A percentile compares a stretch with the other conserved stretches of the same genome.
Evolutionary conservation across 1,140 invertebrate species (phyloP).

Genomic region (Aphidius gifuensis): DNA sequence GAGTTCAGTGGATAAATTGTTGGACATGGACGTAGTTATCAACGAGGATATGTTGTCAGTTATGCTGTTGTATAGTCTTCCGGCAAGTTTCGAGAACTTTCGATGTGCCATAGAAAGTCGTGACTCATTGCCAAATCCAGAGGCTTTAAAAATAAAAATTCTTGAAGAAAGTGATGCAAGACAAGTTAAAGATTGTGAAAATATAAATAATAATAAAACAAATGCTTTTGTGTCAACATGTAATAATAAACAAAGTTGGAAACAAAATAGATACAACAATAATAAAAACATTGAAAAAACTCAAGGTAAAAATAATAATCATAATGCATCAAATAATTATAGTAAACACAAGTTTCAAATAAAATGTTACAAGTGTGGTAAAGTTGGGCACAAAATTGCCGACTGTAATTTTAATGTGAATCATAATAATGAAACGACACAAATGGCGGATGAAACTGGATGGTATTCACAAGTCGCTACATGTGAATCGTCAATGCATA

Average conservation of each 20-base stretch:
- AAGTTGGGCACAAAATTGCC: not conserved
- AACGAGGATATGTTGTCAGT: too few species aligned
- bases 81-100: too few species aligned
- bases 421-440: not conserved
- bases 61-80: too few species aligned
- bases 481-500: not conserved
- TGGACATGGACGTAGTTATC: too few species aligned
- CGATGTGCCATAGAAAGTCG: conserved; percentile 40
- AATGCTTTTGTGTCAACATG: conserved; percentile 6
- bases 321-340: too few species aligned
- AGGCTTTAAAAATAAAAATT: conserved; percentile 37
- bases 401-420: too few species aligned
- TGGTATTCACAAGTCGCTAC: conserved; percentile 2
- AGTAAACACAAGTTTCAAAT: too few species aligned
- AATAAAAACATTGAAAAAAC: not conserved
- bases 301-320: not conserved
- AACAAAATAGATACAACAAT: not conserved
- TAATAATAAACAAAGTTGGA: not conserved
- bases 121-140: conserved; percentile 33
- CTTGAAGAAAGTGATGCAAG: conserved; percentile 36
- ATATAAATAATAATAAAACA: not conserved
- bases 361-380: not conserved
- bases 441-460: not conserved
- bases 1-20: too few species aligned
- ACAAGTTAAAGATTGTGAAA: not conserved